Base-by-base conservation (phyloP, 2,797 vertebrate genomes). In the Antrozous pallidus region DNA sequence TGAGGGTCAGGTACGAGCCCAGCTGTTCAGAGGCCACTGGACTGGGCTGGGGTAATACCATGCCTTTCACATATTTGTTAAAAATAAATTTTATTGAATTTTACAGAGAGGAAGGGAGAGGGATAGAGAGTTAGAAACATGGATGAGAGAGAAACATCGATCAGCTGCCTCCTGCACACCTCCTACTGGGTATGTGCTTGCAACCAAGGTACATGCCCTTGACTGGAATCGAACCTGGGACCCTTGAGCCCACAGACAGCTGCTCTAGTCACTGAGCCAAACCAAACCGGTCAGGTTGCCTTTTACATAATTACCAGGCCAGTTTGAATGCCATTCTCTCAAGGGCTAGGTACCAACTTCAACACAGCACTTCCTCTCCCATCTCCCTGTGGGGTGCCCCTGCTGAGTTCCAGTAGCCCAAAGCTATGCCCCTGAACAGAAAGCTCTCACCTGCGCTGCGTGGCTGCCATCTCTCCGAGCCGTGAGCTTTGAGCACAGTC, bases 21-120 rank as follows among this genome's bases (percentile, higher is more conserved):
- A 97, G 80, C 95, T 92, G 94, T 86, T 96, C 94, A 93, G 95
- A 96, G 97, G 97, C 95, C 94, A 89, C 83, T 92, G 58, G 93
- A 78, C 79, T 91, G 88, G 94, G 63, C 94, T 96, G 96, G 91
- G 96, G 95, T 89, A 94, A 95, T 36, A 89, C 73, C 47, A 38
- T 61, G 96, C 91, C 97, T 94, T 93, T 94, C 49, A 65, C 93
- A 92, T 70, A 70, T 83, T 90, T 54, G 22, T 54, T 24, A 24
- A 24, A 54, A 54, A 54, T 24, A 54, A 54, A 54, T 54, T 51
- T 54, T 54, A 54, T 22, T 54, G 51, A 54, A 54, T 54, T 24
- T 54, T 54, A 24, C 51, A 54, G 51, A 54, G 7, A 54, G 20
- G 51, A 54, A 54, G 51, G 51, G 51, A 24, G 8, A 54, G 8